Base-by-base conservation (phyloP, 1,140 invertebrate genomes). In the Mya arenaria region DNA sequence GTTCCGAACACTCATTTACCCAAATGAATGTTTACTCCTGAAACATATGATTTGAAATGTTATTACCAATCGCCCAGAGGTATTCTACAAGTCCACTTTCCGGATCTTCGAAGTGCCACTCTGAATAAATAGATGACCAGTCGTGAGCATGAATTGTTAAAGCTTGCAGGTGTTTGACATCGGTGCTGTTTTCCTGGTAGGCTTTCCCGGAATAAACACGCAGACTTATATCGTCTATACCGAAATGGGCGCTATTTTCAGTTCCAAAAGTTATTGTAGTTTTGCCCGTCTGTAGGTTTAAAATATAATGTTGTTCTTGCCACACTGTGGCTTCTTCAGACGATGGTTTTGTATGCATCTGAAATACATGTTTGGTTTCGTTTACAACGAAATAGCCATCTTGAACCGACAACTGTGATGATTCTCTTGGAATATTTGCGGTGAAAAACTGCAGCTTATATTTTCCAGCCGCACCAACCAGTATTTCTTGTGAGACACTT, bases 41-140 rank as follows among this genome's bases (percentile, higher is more conserved):
- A n/a, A n/a, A n/a, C n/a, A n/a, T n/a, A n/a, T n/a, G n/a, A n/a
- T n/a, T n/a, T n/a, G n/a, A n/a, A n/a, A n/a, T n/a, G n/a, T n/a
- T n/a, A n/a, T 63, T 73, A 85, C 85, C 85, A 58, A 86, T 41
- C 13, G 85, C 85, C 83, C 83, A 86, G 30, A 63, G 44, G 52
- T 83, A 86, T 4, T 83, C 80, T 32, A 68, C 37, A 23, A 86
- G 82, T 15, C 74, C 66, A 63, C 72, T 82, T 19, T 83, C 74
- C 1, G 48, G n/a, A 69, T 86, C 85, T 17, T 41, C 23, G 48
- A 85, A 81, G 52, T 74, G 48, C 85, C 85, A 86, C 2, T 65
- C 36, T 52, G 66, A 55, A 37, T 86, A 82, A 32, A 86, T 17
- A 37, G 82, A 80, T 6, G 75, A 71, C 84, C 82, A 84, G 36